These are phyloP conservation scores for Plutella xylostella DNA, from an alignment of 2,888 invertebrate species.

Conservation along the genomic window DNA sequence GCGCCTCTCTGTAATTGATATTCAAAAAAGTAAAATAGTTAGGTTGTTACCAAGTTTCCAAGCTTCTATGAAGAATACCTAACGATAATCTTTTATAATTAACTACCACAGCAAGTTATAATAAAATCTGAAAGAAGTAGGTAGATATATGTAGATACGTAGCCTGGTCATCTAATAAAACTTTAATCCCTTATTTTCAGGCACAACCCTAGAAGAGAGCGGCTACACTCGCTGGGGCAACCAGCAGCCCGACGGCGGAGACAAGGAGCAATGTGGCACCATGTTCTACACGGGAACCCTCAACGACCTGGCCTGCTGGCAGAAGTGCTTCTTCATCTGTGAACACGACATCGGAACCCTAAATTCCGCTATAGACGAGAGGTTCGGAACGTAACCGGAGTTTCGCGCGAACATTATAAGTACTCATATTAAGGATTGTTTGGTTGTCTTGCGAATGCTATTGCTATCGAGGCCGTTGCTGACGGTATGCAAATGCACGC, in stretches of 20 bases:
- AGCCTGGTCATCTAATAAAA: background rate
- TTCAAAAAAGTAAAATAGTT: too few relatives aligned
- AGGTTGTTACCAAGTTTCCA: too few relatives aligned
- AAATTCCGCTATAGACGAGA: constrained; percentile 15
- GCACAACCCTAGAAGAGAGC: constrained; percentile 26
- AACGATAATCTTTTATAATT: too few relatives aligned
- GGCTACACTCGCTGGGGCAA: constrained; percentile 39
- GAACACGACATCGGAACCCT: constrained; percentile 35
- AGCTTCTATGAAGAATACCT: too few relatives aligned
- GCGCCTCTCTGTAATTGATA: too few relatives aligned
- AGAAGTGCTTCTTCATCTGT: constrained; percentile 41
- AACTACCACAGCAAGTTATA: too few relatives aligned
- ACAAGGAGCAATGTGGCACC: constrained; percentile 38
- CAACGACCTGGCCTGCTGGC: constrained; percentile 37
- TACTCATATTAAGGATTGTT: too few relatives aligned
- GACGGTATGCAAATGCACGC: background rate
- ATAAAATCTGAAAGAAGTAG: too few relatives aligned
- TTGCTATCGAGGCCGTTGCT: too few relatives aligned
- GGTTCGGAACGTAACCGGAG: constrained; percentile 17
- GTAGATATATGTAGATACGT: too few relatives aligned
- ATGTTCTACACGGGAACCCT: constrained; percentile 43
- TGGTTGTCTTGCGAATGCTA: too few relatives aligned
- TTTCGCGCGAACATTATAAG: background rate
- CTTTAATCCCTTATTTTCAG: constrained; percentile 21
- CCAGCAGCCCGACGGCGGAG: constrained; percentile 40